Conservation (phyloP, 1,140 invertebrate species). For the Venustaconcha ellipsiformis region DNA sequence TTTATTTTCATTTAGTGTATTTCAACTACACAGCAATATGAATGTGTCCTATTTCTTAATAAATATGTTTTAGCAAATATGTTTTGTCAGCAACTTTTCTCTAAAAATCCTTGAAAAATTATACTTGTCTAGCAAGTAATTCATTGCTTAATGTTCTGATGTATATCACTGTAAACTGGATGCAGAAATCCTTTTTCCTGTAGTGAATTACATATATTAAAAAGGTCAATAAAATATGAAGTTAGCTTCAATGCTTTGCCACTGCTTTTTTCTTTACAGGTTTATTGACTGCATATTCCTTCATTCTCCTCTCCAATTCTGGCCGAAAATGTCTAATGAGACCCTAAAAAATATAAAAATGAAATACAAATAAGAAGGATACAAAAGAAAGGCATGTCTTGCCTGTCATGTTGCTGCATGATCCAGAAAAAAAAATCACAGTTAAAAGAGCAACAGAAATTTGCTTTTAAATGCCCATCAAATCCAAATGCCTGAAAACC, state of each 20-base stretch:
- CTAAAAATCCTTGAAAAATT: too few species aligned
- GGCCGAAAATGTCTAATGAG: slow-evolving; percentile 98
- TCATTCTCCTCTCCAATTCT: slow-evolving; percentile 82
- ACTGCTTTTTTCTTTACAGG: slow-evolving; percentile 32
- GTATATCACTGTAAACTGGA: too few species aligned
- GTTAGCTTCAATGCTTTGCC: slow-evolving; percentile 2
- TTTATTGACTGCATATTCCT: slow-evolving; percentile 43
- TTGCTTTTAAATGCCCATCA: neutral
- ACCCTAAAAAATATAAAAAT: slow-evolving; percentile 72
- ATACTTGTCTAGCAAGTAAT: too few species aligned
- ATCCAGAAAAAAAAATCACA: neutral
- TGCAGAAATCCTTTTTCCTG: too few species aligned
- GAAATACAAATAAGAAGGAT: neutral
- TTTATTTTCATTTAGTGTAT: too few species aligned
- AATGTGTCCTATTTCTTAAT: too few species aligned
- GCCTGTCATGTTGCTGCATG: neutral
- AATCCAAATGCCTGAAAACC: neutral
- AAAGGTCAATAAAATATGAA: too few species aligned
- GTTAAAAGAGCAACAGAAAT: neutral
- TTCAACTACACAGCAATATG: too few species aligned
- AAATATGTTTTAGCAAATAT: too few species aligned
- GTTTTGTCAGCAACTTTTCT: too few species aligned
- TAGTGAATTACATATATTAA: too few species aligned
- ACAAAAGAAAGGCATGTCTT: slow-evolving; percentile 27
- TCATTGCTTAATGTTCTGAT: too few species aligned